These are phyloP conservation scores for Coelopa pilipes DNA, from an alignment of 2,888 invertebrate species.

Conservation along the genomic window DNA sequence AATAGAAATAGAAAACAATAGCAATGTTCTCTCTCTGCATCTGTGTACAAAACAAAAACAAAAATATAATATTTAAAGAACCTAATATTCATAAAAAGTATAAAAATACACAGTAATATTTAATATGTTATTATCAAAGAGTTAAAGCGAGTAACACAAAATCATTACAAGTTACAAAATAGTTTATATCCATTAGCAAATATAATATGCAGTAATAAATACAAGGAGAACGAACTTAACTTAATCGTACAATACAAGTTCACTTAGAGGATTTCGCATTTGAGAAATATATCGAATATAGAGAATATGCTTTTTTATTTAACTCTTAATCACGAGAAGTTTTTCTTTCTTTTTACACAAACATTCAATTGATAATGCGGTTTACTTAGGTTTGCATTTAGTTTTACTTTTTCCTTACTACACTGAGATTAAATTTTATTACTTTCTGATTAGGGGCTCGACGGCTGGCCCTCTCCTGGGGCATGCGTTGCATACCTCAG, in stretches of 20 bases:
- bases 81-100: constrained; percentile 18
- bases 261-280: not conserved
- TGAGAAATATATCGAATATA: constrained; percentile 4
- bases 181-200: not conserved
- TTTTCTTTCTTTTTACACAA: not conserved
- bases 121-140: constrained; percentile 18
- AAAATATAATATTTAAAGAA: constrained; percentile 6
- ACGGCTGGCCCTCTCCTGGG: too few species aligned
- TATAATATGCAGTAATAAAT: constrained; percentile 12
- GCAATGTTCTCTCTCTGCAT: not conserved
- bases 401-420: too few species aligned
- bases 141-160: constrained; percentile 27
- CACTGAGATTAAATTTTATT: too few species aligned
- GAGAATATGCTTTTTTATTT: not conserved
- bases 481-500: too few species aligned
- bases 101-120: constrained; percentile 19
- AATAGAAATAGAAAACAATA: constrained; percentile 25
- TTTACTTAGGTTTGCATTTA: too few species aligned
- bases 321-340: constrained; percentile 2
- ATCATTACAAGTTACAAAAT: constrained; percentile 22
- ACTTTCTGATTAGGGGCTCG: too few species aligned
- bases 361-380: too few species aligned
- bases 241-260: constrained; percentile 5
- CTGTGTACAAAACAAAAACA: not conserved
- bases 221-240: constrained; percentile 5